Percentiles rank a stretch among this genome's conserved stretches.
phyloP scores from a whole-genome alignment of 2,888 invertebrate species.

The Ectobius pallidus region DNA sequence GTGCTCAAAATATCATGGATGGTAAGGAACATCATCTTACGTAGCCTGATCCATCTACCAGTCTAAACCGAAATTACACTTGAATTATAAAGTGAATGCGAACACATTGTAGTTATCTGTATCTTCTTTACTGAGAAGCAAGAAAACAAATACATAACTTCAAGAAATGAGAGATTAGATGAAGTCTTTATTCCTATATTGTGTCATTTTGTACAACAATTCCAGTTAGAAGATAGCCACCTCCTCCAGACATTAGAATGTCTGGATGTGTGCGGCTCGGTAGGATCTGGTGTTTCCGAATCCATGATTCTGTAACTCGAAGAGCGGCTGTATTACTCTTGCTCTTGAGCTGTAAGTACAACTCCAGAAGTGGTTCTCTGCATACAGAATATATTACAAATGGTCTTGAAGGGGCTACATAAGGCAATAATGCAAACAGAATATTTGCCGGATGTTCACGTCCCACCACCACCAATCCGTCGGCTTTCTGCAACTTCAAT shows the following conservation, averaged over 20 bases:
- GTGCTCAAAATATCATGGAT: too few species aligned
- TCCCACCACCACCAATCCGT: constrained; percentile 77
- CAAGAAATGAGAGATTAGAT: too few species aligned
- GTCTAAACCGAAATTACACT: too few species aligned
- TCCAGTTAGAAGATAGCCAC: constrained; percentile 88
- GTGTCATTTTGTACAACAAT: constrained; percentile 50
- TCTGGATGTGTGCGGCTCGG: constrained; percentile 94
- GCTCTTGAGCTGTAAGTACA: constrained; percentile 79
- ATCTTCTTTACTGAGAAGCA: too few species aligned
- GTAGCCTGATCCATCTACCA: too few species aligned
- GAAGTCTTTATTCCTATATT: too few species aligned
- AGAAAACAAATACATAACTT: too few species aligned
- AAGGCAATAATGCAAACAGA: constrained; percentile 73
- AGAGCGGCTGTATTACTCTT: constrained; percentile 74
- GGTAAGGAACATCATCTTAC: too few species aligned
- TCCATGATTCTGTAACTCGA: constrained; percentile 83
- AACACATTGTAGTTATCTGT: too few species aligned
- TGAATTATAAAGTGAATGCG: too few species aligned
- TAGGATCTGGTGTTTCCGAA: constrained; percentile 88
- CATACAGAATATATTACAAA: constrained; percentile 83
- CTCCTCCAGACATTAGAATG: constrained; percentile 85
- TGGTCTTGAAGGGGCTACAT: constrained; percentile 80
- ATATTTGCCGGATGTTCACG: constrained; percentile 88
- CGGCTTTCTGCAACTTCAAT: constrained; percentile 66
- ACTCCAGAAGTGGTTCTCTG: constrained; percentile 83